A percentile compares a stretch with the other conserved stretches of the same genome.
Evolutionary conservation across 2,797 vertebrate species (phyloP).

Genomic region (Glossophaga mutica): DNA sequence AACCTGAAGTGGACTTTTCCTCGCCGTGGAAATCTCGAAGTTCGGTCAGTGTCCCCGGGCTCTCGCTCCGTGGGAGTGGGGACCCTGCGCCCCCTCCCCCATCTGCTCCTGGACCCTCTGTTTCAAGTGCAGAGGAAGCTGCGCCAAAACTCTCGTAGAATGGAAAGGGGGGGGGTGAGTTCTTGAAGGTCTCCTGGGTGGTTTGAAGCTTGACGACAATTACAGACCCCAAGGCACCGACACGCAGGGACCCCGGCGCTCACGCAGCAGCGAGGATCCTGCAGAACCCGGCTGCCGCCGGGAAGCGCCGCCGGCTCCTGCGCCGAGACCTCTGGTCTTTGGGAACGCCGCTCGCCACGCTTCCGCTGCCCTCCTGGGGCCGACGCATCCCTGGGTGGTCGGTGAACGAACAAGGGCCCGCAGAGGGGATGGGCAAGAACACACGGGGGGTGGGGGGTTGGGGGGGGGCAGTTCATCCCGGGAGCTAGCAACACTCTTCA

Average conservation of each 20-base stretch:
- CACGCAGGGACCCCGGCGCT: background rate
- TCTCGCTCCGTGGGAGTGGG: fast-evolving
- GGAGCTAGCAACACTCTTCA: too few species aligned
- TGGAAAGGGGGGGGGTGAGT: fast-evolving
- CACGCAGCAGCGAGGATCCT: fast-evolving
- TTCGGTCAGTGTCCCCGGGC: background rate
- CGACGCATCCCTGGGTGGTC: fast-evolving
- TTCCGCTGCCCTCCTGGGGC: background rate
- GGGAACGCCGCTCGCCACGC: fast-evolving
- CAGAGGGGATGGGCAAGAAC: fast-evolving
- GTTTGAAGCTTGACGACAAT: fast-evolving
- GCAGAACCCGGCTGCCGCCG: fast-evolving
- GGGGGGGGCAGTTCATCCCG: fast-evolving
- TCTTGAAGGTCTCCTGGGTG: background rate
- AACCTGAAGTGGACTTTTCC: background rate
- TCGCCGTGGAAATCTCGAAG: background rate
- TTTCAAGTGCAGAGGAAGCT: background rate
- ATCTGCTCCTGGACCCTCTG: fast-evolving
- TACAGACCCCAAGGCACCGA: background rate
- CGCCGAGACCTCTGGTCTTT: fast-evolving
- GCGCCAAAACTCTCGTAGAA: background rate
- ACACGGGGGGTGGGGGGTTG: fast-evolving
- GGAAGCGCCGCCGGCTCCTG: fast-evolving
- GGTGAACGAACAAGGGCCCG: fast-evolving
- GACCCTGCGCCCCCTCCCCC: fast-evolving